Evolutionary conservation across 2,113 vertebrate species (phyloP).

Genomic region (Brachypteracias leptosomus): DNA sequence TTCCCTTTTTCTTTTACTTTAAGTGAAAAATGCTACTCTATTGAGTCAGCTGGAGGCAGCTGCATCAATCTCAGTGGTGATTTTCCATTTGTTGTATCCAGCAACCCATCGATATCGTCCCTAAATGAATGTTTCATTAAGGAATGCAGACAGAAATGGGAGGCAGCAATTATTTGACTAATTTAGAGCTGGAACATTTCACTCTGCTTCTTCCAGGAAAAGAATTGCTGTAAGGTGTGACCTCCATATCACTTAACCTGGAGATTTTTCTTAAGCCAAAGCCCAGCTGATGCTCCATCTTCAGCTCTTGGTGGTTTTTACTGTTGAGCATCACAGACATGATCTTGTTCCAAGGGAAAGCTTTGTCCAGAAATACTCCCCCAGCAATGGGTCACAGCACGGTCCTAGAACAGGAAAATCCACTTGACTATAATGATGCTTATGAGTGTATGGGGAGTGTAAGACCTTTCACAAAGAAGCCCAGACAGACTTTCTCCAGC

Average conservation of each 20-base stretch:
- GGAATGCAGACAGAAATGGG: not conserved
- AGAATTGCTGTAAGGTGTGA: not conserved
- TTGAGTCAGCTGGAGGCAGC: not conserved
- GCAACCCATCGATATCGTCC: not conserved
- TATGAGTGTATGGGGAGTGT: not conserved
- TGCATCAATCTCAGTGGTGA: not conserved
- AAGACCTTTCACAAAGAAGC: not conserved
- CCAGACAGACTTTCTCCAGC: not conserved
- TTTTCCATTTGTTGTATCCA: slow-evolving; percentile 11
- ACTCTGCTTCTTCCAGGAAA: not conserved
- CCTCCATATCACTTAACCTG: not conserved
- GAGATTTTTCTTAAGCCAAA: not conserved
- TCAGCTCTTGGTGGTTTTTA: not conserved
- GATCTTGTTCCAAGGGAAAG: not conserved
- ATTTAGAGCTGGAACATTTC: slow-evolving; percentile 1
- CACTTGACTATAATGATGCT: not conserved
- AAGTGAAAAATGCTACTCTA: not conserved
- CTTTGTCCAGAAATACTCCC: not conserved
- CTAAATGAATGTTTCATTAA: slow-evolving; percentile 33
- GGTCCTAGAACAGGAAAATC: not conserved
- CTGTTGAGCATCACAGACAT: accelerated
- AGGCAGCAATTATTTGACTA: slow-evolving; percentile 1
- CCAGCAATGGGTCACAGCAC: not conserved
- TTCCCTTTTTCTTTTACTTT: not conserved
- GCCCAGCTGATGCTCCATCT: not conserved